Conservation (phyloP, 2,888 invertebrate species). For the Machimus rusticus region DNA sequence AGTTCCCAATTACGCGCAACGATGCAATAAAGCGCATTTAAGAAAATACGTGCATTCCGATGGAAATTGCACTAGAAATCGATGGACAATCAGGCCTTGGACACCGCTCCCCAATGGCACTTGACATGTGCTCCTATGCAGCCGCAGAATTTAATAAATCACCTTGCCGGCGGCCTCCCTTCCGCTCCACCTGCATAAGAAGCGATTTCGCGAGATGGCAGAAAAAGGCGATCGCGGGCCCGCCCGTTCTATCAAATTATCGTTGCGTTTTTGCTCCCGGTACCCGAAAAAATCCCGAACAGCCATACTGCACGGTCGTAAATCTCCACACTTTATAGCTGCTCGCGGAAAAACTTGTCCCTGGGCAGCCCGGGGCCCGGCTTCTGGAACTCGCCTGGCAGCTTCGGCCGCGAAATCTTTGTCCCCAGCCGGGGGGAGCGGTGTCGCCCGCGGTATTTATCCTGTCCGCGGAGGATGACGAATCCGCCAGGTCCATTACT, state of each 20-base stretch:
- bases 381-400: neutral
- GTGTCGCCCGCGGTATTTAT: slow-evolving; percentile 7
- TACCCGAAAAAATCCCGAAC: slow-evolving; percentile 17
- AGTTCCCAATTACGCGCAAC: neutral
- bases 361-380: neutral
- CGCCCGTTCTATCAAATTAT: slow-evolving; percentile 14
- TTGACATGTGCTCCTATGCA: neutral
- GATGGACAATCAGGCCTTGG: neutral
- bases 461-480: slow-evolving; percentile 24
- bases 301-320: slow-evolving; percentile 36
- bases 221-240: neutral
- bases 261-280: neutral
- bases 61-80: neutral
- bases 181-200: neutral
- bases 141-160: neutral
- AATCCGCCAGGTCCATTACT: slow-evolving; percentile 31
- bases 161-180: neutral
- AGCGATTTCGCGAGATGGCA: neutral
- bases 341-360: slow-evolving; percentile 10
- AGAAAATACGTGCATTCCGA: neutral
- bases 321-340: slow-evolving; percentile 32
- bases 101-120: neutral
- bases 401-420: neutral
- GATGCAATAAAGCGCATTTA: neutral
- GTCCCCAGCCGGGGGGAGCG: neutral